A percentile compares a stretch with the other conserved stretches of the same genome.
Evolutionary conservation across 2,888 invertebrate genomes (phyloP).

Genomic region (Carcina quercana): DNA sequence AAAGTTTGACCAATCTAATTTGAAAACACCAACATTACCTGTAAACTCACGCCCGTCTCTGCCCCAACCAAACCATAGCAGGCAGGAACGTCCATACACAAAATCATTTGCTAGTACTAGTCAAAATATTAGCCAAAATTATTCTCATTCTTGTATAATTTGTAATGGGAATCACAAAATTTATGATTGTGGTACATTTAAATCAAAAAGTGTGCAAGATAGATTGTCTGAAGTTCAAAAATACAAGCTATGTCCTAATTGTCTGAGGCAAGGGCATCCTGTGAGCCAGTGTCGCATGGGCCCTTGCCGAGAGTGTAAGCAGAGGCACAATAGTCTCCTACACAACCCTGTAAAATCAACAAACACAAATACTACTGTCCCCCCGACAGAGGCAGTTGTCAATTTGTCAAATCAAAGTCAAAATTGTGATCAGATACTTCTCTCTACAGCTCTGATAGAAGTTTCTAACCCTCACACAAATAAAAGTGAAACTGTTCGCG

Average conservation of each 20-base stretch:
- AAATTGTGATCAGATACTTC: conserved; percentile 2
- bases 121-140: neutral
- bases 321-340: conserved; percentile 20
- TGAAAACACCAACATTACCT: no score
- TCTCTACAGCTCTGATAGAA: conserved; percentile 14
- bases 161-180: conserved; percentile 19
- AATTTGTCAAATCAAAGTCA: neutral
- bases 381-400: neutral
- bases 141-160: conserved; percentile 13
- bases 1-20: conserved; percentile 1
- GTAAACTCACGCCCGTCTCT: neutral
- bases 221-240: conserved; percentile 10
- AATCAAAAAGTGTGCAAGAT: conserved; percentile 12
- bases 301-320: conserved; percentile 18
- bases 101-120: conserved; percentile 12
- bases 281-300: conserved; percentile 18
- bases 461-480: conserved; percentile 14
- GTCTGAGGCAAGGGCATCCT: conserved; percentile 18
- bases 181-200: conserved; percentile 20
- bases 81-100: conserved; percentile 11
- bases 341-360: conserved; percentile 11
- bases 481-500: conserved; percentile 5
- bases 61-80: neutral
- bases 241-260: conserved; percentile 18
- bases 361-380: neutral